Base-by-base conservation (phyloP, 2,888 invertebrate genomes). In the Operophtera brumata region DNA sequence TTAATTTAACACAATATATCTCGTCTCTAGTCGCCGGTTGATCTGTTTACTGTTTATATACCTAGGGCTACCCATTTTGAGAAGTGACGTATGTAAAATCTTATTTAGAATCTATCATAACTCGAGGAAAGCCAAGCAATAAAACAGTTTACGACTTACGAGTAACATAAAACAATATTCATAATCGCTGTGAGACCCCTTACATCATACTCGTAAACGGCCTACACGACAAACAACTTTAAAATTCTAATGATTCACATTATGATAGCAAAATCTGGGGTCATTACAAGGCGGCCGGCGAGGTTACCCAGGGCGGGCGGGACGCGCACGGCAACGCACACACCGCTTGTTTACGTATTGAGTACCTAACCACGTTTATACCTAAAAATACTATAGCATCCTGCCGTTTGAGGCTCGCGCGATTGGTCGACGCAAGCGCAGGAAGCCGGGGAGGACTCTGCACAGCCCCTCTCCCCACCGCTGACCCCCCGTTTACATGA, bases 361-460 rank as follows among this genome's bases (percentile, higher is more conserved):
- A 80, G 75, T 83, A 20, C 20, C 20, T 20, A 79, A 85, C 84
- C 88, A 89, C 85, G 88, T 82, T 87, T 82, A 77, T 75, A 78
- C 89, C 57, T 90, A 89, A 86, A 89, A 89, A 89, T 89, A 90
- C 82, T 80, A 78, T 70, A 83, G 82, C 84, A 85, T 89, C 88
- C 89, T 90, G 84, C 85, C 89, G 89, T 86, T 90, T 90, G 85
- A 80, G 87, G 77, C 79, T 78, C 75, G 71, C 80, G 83, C 80
- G 62, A 90, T 90, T 90, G 89, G 89, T 77, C 82, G 72, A 70
- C 77, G 80, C 77, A 54, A 58, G 75, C 80, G 80, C 82, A 85
- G 85, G 87, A 83, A 84, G 64, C 77, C 69, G 79, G 75, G 79
- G 84, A 84, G 84, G 82, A 82, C 77, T 80, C 69, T n/a, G n/a